phyloP scores from a whole-genome alignment of 1,140 invertebrate species.

The Atopsyche davidsoni region DNA sequence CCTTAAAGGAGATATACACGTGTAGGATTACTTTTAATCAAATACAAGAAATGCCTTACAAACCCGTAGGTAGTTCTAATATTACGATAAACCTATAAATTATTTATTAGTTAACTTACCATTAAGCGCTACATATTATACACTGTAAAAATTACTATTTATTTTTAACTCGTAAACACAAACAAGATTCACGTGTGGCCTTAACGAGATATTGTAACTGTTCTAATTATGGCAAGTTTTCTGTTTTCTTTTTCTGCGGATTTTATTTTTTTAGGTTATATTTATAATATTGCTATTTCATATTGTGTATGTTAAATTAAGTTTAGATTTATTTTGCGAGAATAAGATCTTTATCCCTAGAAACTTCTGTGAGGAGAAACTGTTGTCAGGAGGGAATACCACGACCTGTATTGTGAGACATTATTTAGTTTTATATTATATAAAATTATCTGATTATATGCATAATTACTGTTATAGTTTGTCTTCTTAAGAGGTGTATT shows the following conservation, averaged over 20 bases:
- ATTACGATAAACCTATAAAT: background rate
- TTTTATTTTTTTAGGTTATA: conserved; percentile 6
- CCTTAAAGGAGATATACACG: conserved; percentile 3
- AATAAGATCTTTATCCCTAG: background rate
- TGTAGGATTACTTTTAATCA: conserved; percentile 9
- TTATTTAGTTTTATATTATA: background rate
- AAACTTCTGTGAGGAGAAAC: background rate
- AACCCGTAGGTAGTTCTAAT: too few species aligned
- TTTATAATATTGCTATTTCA: conserved; percentile 14
- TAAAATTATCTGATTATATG: background rate
- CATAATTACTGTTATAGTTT: background rate
- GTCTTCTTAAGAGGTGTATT: background rate
- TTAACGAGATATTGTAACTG: conserved; percentile 17
- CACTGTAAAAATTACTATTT: conserved; percentile 10
- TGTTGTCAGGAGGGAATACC: background rate
- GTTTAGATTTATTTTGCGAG: background rate
- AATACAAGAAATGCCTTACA: background rate
- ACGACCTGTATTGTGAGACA: background rate
- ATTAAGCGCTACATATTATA: conserved; percentile 22
- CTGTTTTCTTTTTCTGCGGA: conserved; percentile 6
- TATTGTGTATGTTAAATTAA: conserved; percentile 3
- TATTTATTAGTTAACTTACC: conserved; percentile 1
- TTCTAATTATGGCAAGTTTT: conserved; percentile 10
- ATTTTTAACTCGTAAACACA: background rate
- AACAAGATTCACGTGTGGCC: conserved; percentile 24